Percentiles rank a stretch among this genome's conserved stretches.
Conservation (phyloP, 1,140 invertebrate species). For the Choristoneura fumiferana region DNA sequence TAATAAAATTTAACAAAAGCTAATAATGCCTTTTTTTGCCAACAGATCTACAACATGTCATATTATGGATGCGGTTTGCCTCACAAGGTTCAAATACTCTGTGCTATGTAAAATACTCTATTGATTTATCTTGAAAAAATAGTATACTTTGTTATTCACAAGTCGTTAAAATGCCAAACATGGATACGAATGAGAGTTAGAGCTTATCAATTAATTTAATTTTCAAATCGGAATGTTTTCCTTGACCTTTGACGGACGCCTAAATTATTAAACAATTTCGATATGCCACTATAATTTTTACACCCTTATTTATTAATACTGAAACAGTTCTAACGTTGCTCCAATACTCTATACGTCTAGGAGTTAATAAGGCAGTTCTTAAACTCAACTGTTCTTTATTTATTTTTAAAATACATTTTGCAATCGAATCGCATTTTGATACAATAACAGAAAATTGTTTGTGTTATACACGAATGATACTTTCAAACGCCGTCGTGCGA, state of each 20-base stretch:
- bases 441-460: slow-evolving; percentile 1
- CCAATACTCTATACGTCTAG: slow-evolving; percentile 23
- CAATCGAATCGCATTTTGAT: background rate
- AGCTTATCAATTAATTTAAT: background rate
- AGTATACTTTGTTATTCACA: slow-evolving; percentile 15
- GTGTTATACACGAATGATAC: slow-evolving; percentile 6
- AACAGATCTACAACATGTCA: too few species aligned
- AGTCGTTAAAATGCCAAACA: slow-evolving; percentile 20
- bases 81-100: background rate
- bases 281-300: slow-evolving; percentile 41
- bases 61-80: background rate
- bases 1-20: background rate
- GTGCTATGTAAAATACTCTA: slow-evolving; percentile 21
- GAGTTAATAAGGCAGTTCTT: slow-evolving; percentile 38
- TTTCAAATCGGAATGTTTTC: slow-evolving; percentile 16
- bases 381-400: background rate
- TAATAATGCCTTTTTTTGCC: too few species aligned
- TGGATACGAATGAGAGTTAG: slow-evolving; percentile 2
- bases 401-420: background rate
- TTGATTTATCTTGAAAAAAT: slow-evolving; percentile 23
- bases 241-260: background rate
- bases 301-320: slow-evolving; percentile 41
- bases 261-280: slow-evolving; percentile 27
- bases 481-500: background rate
- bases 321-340: slow-evolving; percentile 41